phyloP scores from a whole-genome alignment of 2,888 invertebrate species.

The Caenorhabditis macrosperma region DNA sequence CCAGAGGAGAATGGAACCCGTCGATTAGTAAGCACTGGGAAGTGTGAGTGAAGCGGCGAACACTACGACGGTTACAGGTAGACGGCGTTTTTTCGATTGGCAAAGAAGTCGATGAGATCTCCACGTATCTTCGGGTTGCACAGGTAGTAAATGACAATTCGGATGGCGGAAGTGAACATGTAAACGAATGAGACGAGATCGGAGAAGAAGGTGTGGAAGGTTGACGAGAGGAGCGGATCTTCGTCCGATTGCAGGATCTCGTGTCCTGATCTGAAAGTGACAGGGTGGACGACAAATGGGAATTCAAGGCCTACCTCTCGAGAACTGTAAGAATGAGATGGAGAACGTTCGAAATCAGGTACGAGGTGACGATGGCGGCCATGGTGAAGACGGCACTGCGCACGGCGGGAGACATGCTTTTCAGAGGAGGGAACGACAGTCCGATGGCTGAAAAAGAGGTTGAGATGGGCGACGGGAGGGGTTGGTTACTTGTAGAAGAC shows the following conservation, averaged over 20 bases:
- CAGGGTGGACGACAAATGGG: background rate
- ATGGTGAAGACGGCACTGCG: conserved; percentile 78
- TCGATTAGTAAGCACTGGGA: conserved; percentile 9
- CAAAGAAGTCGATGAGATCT: conserved; percentile 65
- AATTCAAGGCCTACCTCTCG: conserved; percentile 76
- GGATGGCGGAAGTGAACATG: conserved; percentile 79
- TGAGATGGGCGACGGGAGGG: background rate
- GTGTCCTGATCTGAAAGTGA: conserved; percentile 68
- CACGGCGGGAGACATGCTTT: conserved; percentile 67
- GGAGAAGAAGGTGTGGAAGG: conserved; percentile 78
- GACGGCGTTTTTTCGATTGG: conserved; percentile 53
- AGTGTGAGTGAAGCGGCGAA: background rate
- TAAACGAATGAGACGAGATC: conserved; percentile 78
- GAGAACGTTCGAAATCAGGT: conserved; percentile 77
- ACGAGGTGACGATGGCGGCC: conserved; percentile 79
- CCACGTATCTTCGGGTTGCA: conserved; percentile 77
- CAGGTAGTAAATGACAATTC: conserved; percentile 77
- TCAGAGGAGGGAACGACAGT: conserved; percentile 60
- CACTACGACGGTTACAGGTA: conserved; percentile 22
- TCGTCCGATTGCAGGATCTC: conserved; percentile 70
- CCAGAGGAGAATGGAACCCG: conserved; percentile 20
- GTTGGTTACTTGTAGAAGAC: conserved; percentile 42
- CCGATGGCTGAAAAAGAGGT: conserved; percentile 46
- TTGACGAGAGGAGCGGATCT: conserved; percentile 74
- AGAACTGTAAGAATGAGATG: conserved; percentile 76